Evolutionary conservation across 2,797 vertebrate species (phyloP), one percentile per base, ranked within the genome.

Genomic region (Rhinichthys osculus): DNA sequence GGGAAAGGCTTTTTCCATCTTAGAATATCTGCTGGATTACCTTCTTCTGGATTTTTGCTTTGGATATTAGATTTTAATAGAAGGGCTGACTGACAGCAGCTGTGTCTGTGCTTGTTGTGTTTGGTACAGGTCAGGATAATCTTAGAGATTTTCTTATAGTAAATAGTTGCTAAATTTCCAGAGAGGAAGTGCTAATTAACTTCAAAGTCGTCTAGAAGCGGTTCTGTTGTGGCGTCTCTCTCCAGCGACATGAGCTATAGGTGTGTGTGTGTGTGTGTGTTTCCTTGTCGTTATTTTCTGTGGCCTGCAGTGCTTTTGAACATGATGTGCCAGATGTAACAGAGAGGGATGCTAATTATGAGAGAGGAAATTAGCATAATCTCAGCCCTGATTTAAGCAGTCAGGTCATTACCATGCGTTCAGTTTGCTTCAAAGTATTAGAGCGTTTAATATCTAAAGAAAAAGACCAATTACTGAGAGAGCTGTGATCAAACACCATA

Each of bases 341-440:
- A 59, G 81, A 87, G 82, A 83, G 59, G 85, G 86, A 89, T 87
- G 59, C 85, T 92, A 89, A 92, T 92, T 89, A 92, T 66, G 80
- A 90, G 71, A 89, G 87, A 86, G 78, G 71, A 85, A 74, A 91
- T 93, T 89, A 86, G 87, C 91, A 91, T 92, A 88, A 88, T 77
- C 70, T 85, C 85, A 87, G 47, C 81, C 66, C 86, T 80, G 87
- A 92, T 90, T 88, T 78, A 77, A 86, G 67, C 84, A 91, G 90
- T 87, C 83, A 90, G 85, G 90, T 92, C 84, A 87, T 91, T 87
- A 88, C 52, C 85, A 85, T 78, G 88, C 90, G 73, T 83, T 85
- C 44, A 52, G 82, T 82, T 86, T 88, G 78, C 84, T 90, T 81
- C 83, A 73, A 89, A 87, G 73, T 81, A 67, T 83, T 85, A 76